Base-by-base conservation (phyloP, 2,888 invertebrate species). In the Scaptomyza parva region DNA sequence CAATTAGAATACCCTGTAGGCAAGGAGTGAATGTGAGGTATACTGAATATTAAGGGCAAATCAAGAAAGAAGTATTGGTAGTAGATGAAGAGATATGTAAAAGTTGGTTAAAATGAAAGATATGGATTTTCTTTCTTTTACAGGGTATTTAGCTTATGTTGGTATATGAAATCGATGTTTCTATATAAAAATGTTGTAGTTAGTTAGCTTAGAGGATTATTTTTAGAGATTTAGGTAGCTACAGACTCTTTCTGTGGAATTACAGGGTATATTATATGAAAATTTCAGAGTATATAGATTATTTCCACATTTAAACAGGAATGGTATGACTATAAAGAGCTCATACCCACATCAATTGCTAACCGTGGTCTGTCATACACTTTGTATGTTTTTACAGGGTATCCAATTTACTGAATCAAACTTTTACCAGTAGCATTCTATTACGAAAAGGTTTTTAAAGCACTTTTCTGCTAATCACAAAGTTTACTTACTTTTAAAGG, bases 1-100 rank as follows among this genome's bases (percentile, higher is more conserved):
- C 87, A 82, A 70, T 87, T 73, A 67, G 47, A 35, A 62, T 62
- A 44, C 61, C 52, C 61, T 44, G 7, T 3, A 44, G 3, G 9
- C 35, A 4, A n/a, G 8, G 5, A 24, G 0, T 5, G 0, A 1
- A 0, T 6, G 1, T 4, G 0, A 14, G 71, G 51, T 55, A 62
- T 51, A 33, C 43, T 26, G 12, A 4, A 11, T 12, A 1, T 20
- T n/a, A n/a, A 2, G n/a, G 20, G n/a, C 24, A n/a, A 76, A n/a
- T 12, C 2, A 1, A 6, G 5, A 5, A 33, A 33, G 33, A 4
- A 9, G 26, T 3, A 7, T 26, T 2, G 6, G 24, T 26, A 26
- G 2, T 1, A 26, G 26, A 26, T 26, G 5, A 8, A 7, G 9
- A 24, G 24, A 24, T 24, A 24, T 3, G 24, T 24, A 24, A 2